phyloP scores from a whole-genome alignment of 1,140 invertebrate species.

The Drosophila sp. region DNA sequence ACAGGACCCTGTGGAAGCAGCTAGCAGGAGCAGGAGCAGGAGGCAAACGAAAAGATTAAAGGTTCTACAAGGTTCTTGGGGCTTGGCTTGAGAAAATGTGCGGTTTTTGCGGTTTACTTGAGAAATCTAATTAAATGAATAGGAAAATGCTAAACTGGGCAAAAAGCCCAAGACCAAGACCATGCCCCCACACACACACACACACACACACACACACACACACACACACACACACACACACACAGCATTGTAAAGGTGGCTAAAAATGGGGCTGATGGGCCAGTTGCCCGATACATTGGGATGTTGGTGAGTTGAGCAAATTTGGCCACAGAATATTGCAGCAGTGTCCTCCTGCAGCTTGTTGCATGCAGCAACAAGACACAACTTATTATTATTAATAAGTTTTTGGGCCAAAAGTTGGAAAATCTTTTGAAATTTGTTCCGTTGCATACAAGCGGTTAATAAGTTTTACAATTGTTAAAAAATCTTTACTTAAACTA shows the following conservation, averaged over 20 bases:
- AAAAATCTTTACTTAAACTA: not conserved
- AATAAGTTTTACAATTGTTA: slow-evolving; percentile 40
- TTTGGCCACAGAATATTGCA: not conserved
- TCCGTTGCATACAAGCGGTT: slow-evolving; percentile 32
- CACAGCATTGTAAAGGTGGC: slow-evolving; percentile 21
- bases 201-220: not conserved
- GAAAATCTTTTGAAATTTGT: slow-evolving; percentile 47
- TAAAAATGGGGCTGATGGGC: not conserved
- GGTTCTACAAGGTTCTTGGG: slow-evolving; percentile 17
- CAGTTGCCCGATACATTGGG: not conserved
- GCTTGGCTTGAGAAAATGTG: slow-evolving; percentile 73
- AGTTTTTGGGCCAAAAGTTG: slow-evolving; percentile 51
- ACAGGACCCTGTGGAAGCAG: not conserved
- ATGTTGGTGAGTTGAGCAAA: not conserved
- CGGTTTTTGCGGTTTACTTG: slow-evolving; percentile 74
- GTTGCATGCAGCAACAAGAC: slow-evolving; percentile 29
- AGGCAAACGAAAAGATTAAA: slow-evolving; percentile 9
- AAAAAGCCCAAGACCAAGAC: slow-evolving; percentile 23
- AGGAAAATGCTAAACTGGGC: slow-evolving; percentile 59
- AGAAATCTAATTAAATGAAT: slow-evolving; percentile 82
- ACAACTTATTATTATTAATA: slow-evolving; percentile 47
- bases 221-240: too few species aligned
- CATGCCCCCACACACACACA: not conserved
- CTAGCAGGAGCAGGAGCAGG: not conserved
- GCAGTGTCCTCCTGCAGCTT: not conserved